Evolutionary conservation across 92 coral and sea anemone genomes (phyloP).

Genomic region (Epizoanthus scotinus): DNA sequence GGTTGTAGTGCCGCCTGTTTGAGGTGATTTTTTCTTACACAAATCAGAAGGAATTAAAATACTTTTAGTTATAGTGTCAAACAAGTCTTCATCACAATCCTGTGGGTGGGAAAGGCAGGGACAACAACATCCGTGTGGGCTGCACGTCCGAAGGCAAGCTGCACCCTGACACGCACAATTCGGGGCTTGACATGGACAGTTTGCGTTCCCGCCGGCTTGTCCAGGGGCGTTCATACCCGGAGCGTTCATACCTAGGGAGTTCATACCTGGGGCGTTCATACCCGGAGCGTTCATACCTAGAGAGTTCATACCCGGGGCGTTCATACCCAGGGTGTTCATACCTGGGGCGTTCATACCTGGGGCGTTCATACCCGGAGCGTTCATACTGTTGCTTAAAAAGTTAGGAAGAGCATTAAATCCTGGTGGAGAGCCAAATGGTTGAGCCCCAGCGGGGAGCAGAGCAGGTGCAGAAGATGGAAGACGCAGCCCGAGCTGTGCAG

Average conservation of each 20-base stretch:
- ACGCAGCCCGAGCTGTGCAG: constrained; percentile 30
- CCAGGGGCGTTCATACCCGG: neutral
- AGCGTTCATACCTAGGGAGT: neutral
- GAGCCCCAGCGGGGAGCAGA: neutral
- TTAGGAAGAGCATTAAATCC: constrained; percentile 9
- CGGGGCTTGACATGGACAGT: constrained; percentile 12
- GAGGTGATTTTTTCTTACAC: constrained; percentile 13
- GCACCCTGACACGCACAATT: constrained; percentile 10
- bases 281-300: constrained; percentile 13
- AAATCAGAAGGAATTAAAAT: constrained; percentile 25
- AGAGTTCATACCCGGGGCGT: constrained; percentile 1
- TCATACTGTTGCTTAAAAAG: neutral
- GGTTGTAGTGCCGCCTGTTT: neutral
- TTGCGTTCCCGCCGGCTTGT: neutral
- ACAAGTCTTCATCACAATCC: constrained; percentile 34
- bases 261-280: neutral
- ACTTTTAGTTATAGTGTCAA: constrained; percentile 30
- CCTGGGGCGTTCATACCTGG: too few species aligned
- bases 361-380: too few species aligned
- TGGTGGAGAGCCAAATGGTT: constrained; percentile 20
- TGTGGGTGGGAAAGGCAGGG: constrained; percentile 12
- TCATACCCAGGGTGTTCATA: constrained; percentile 17
- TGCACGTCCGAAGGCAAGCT: constrained; percentile 15
- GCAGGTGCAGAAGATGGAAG: constrained; percentile 15
- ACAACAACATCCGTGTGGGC: constrained; percentile 27